Base-by-base conservation (phyloP, 2,888 invertebrate genomes). In the Cantharis lateralis region DNA sequence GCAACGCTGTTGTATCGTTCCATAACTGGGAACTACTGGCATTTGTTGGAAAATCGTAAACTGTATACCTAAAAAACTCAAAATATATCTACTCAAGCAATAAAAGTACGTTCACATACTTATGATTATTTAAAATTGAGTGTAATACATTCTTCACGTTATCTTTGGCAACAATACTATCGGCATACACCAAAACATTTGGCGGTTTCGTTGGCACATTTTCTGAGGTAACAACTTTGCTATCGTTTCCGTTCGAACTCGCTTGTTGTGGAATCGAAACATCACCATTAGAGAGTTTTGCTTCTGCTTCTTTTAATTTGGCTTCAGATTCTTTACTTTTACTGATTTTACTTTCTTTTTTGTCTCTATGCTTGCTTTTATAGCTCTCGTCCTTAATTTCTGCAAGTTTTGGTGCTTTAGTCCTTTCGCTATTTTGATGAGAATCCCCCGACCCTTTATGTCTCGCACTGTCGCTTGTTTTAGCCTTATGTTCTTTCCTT, bases 111-210 rank as follows among this genome's bases (percentile, higher is more conserved):
- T 24, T 76, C 75, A 85, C 88, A 85, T 89, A 94, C 94, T 92
- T 93, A 85, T 95, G 92, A 84, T 90, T 91, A 86, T 94, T 93
- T 78, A 95, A 88, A 74, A 94, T 92, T 81, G 91, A 90, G 77
- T 91, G 90, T 69, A 96, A 89, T 20, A 94, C 93, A 24, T 90
- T 89, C 84, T 93, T 93, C 72, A 95, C 93, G 86, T 93, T 94
- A 82, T 95, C 94, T 82, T 93, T 92, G 68, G 94, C 93, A 24
- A 92, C 91, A 75, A 91, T 87, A 87, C 94, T 95, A 87, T 96
- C 95, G 2, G 95, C 94, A 87, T 94, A 95, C 81, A 96, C 94
- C 78, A 96, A 89, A 83, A 96, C 92, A 89, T 95, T 95, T 3
- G 95, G 94, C 68, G 95, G 95, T 87, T 95, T 95, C 2, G 91